Evolutionary conservation across 2,888 invertebrate genomes (phyloP).

Genomic region (Lithophane semibrunnea): DNA sequence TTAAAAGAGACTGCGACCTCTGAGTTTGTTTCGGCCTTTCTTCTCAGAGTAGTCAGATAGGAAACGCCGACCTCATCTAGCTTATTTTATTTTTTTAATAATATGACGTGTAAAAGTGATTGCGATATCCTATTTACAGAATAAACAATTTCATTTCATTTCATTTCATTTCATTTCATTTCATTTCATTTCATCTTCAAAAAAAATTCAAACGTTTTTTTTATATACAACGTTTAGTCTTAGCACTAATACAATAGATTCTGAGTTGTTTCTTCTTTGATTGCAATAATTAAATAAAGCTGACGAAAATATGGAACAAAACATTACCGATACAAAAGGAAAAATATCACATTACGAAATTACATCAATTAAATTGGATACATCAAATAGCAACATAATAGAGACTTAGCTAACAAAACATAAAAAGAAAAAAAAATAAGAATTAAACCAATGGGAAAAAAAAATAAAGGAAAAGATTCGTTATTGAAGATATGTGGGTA

Average conservation of each 20-base stretch:
- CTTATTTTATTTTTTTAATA: too few species aligned
- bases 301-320: slow-evolving; percentile 1
- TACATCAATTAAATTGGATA: slow-evolving; percentile 36
- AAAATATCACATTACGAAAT: slow-evolving; percentile 9
- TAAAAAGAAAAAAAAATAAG: slow-evolving; percentile 37
- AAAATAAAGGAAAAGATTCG: slow-evolving; percentile 48
- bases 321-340: slow-evolving; percentile 5
- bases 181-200: too few species aligned
- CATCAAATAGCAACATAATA: slow-evolving; percentile 24
- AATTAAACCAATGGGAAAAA: slow-evolving; percentile 43
- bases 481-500: slow-evolving; percentile 48
- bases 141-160: too few species aligned
- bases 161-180: too few species aligned
- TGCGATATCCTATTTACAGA: too few species aligned
- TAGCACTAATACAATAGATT: not conserved
- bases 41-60: too few species aligned
- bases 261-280: too few species aligned
- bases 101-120: too few species aligned
- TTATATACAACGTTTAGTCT: not conserved
- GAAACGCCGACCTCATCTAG: too few species aligned
- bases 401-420: slow-evolving; percentile 8
- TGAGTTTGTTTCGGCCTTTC: too few species aligned
- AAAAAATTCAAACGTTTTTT: too few species aligned
- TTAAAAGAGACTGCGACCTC: too few species aligned
- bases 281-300: not conserved